A percentile compares a stretch with the other conserved stretches of the same genome.
These are phyloP conservation scores for Agriotes lineatus DNA, from an alignment of 2,888 invertebrate species.

Conservation along the genomic window DNA sequence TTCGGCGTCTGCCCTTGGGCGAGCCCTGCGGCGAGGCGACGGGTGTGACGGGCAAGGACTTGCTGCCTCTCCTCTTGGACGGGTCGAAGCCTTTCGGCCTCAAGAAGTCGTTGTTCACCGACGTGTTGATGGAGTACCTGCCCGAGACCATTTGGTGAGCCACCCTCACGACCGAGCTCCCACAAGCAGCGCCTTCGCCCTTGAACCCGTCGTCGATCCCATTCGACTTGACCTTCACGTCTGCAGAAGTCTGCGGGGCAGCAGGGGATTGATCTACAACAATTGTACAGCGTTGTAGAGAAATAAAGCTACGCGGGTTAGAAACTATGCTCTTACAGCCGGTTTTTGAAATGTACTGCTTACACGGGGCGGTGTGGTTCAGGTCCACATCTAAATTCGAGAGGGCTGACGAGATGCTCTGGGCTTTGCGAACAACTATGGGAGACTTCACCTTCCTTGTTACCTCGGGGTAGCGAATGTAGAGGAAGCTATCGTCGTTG, in stretches of 20 bases:
- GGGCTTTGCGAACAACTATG: conserved; percentile 23
- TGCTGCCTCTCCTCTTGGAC: conserved; percentile 73
- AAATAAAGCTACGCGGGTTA: too few species aligned
- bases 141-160: conserved; percentile 73
- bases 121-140: conserved; percentile 50
- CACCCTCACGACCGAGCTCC: conserved; percentile 72
- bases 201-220: conserved; percentile 80
- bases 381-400: conserved; percentile 67
- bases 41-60: conserved; percentile 79
- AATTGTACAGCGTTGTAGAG: too few species aligned
- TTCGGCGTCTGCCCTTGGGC: conserved; percentile 69
- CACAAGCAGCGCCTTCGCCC: conserved; percentile 78
- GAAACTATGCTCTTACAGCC: conserved; percentile 56
- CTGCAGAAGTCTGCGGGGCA: conserved; percentile 4
- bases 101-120: conserved; percentile 53
- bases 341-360: conserved; percentile 69
- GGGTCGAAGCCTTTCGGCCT: conserved; percentile 62
- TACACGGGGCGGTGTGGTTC: conserved; percentile 78
- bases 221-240: conserved; percentile 68
- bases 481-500: conserved; percentile 80
- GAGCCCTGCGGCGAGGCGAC: conserved; percentile 73
- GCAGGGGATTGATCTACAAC: conserved; percentile 24
- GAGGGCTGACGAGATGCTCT: conserved; percentile 22
- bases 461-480: conserved; percentile 65
- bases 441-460: conserved; percentile 22